Conservation (phyloP, 64 coral and sea anemone species). For the Acropora yongei region DNA sequence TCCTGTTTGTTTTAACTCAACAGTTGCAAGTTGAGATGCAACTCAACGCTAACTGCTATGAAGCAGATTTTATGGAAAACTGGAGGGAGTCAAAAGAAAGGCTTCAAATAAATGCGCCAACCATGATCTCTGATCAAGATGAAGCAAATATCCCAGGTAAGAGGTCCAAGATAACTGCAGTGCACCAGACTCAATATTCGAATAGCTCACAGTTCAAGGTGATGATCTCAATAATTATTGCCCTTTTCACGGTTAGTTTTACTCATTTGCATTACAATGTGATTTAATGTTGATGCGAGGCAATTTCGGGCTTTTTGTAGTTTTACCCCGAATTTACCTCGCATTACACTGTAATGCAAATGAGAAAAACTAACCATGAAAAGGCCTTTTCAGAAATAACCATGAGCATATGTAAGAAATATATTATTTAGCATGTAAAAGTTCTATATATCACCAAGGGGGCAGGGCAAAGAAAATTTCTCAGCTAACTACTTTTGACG, state of each 20-base stretch:
- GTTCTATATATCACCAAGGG: no score
- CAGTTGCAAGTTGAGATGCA: constrained; percentile 6
- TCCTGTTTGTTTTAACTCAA: not conserved
- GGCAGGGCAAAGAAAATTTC: not conserved
- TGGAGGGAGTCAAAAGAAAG: not conserved
- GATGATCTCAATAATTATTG: no score
- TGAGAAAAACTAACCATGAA: no score
- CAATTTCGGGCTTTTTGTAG: no score
- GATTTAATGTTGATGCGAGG: no score
- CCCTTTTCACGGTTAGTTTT: no score
- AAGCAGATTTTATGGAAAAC: not conserved
- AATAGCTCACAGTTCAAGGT: no score
- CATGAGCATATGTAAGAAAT: constrained; percentile 6
- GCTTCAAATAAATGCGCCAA: not conserved
- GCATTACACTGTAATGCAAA: no score
- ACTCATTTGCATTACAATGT: no score
- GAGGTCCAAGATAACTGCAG: constrained; percentile 1
- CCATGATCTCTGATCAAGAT: not conserved
- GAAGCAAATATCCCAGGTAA: not conserved
- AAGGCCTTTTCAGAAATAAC: not conserved
- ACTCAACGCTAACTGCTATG: not conserved
- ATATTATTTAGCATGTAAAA: not conserved
- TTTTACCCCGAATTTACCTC: no score
- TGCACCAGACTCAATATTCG: not conserved
- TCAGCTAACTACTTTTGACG: constrained; percentile 1